phyloP scores from a whole-genome alignment of 1,140 invertebrate species.

The Potamilus streckersoni region DNA sequence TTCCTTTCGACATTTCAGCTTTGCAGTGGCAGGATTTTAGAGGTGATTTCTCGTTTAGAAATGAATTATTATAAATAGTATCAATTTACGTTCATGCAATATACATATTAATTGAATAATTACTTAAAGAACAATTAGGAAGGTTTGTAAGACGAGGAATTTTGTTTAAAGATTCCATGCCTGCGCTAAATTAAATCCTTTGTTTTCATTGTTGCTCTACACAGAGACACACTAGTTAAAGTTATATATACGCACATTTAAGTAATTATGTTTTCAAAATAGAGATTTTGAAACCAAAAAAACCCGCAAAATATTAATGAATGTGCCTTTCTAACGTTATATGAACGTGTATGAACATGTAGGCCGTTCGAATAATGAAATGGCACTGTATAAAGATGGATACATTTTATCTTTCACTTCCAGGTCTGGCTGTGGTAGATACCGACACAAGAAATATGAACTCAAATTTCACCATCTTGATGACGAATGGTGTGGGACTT shows the following conservation, averaged over 20 bases:
- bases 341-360: background rate
- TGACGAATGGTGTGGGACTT: constrained; percentile 45
- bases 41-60: constrained; percentile 27
- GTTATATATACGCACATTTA: background rate
- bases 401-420: constrained; percentile 16
- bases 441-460: constrained; percentile 15
- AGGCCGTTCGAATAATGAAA: background rate
- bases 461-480: constrained; percentile 52
- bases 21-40: constrained; percentile 47
- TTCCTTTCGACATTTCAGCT: constrained; percentile 35
- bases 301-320: background rate
- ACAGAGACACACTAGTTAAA: too few relatives aligned
- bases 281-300: background rate
- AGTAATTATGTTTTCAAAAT: background rate
- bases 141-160: too few relatives aligned
- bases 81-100: background rate
- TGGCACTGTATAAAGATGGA: background rate
- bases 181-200: too few relatives aligned
- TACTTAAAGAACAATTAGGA: too few relatives aligned
- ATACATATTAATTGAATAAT: background rate
- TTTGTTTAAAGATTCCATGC: too few relatives aligned
- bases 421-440: constrained; percentile 48
- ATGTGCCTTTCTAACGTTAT: background rate
- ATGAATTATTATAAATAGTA: background rate
- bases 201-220: too few relatives aligned